These are phyloP conservation scores for Ardeotis arabs DNA, from an alignment of 2,113 vertebrate genomes.

Conservation along the genomic window DNA sequence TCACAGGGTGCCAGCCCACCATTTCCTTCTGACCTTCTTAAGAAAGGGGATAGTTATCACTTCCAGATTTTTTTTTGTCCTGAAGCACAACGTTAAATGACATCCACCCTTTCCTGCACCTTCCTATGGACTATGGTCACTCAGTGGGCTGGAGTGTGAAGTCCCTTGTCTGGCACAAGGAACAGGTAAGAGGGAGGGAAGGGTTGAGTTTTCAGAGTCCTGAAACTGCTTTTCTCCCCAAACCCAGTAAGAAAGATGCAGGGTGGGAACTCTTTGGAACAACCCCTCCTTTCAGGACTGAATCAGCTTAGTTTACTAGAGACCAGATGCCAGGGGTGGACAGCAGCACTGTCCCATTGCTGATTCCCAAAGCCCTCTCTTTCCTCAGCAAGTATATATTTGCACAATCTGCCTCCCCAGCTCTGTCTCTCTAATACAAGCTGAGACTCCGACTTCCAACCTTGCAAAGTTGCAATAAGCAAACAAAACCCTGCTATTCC, in stretches of 20 bases:
- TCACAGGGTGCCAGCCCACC: neutral
- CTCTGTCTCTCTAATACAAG: neutral
- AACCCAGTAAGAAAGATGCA: neutral
- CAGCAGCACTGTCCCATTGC: neutral
- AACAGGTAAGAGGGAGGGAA: neutral
- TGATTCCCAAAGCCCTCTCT: neutral
- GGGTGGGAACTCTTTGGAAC: neutral
- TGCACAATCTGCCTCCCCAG: neutral
- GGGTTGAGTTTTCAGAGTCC: neutral
- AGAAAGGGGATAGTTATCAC: neutral
- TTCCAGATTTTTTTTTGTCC: neutral
- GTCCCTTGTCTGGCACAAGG: neutral
- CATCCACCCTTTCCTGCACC: neutral
- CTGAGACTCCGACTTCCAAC: neutral
- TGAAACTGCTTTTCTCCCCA: neutral
- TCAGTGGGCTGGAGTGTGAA: neutral
- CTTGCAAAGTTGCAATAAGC: neutral
- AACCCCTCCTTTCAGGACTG: neutral
- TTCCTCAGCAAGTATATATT: neutral
- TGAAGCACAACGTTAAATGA: neutral
- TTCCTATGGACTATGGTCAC: neutral
- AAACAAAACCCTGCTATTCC: conserved; percentile 14
- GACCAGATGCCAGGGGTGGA: neutral
- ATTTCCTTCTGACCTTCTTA: neutral
- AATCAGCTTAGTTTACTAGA: neutral